Percentiles rank a stretch among this genome's conserved stretches.
Evolutionary conservation across 92 coral and sea anemone species (phyloP).

Genomic region (Porites divaricata): DNA sequence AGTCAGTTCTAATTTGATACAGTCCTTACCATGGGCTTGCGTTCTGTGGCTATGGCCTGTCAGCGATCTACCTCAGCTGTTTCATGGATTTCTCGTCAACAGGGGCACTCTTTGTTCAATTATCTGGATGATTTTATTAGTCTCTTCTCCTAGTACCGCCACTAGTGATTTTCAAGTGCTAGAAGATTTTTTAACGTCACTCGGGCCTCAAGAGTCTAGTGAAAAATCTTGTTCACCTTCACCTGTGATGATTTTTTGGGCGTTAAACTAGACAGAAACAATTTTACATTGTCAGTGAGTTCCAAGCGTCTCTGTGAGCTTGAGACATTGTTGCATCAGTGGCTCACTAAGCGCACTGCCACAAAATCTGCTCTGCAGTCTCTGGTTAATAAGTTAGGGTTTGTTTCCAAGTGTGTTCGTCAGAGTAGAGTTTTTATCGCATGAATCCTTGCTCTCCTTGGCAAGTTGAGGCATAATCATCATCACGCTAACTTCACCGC

Average conservation of each 20-base stretch:
- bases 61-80: conserved; percentile 46
- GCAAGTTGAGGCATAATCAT: conserved; percentile 33
- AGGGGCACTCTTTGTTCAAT: conserved; percentile 31
- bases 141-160: conserved; percentile 1
- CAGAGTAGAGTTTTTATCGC: conserved; percentile 52
- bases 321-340: conserved; percentile 5
- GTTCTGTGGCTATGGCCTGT: conserved; percentile 65
- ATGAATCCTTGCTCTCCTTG: conserved; percentile 33
- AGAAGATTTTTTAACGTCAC: not conserved
- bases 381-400: conserved; percentile 36
- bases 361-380: conserved; percentile 47
- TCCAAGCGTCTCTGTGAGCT: conserved; percentile 30
- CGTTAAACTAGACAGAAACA: conserved; percentile 32
- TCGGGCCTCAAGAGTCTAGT: conserved; percentile 47
- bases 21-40: conserved; percentile 55
- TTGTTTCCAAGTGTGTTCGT: conserved; percentile 15
- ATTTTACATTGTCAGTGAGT: conserved; percentile 44
- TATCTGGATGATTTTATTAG: conserved; percentile 62
- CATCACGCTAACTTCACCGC: conserved; percentile 24
- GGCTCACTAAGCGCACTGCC: conserved; percentile 16
- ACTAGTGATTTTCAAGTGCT: not conserved
- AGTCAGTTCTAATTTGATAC: conserved; percentile 47
- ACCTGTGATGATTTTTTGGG: conserved; percentile 31
- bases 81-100: conserved; percentile 17
- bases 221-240: conserved; percentile 47